phyloP scores from a whole-genome alignment of 2,888 invertebrate species.

The Diabrotica balteata region DNA sequence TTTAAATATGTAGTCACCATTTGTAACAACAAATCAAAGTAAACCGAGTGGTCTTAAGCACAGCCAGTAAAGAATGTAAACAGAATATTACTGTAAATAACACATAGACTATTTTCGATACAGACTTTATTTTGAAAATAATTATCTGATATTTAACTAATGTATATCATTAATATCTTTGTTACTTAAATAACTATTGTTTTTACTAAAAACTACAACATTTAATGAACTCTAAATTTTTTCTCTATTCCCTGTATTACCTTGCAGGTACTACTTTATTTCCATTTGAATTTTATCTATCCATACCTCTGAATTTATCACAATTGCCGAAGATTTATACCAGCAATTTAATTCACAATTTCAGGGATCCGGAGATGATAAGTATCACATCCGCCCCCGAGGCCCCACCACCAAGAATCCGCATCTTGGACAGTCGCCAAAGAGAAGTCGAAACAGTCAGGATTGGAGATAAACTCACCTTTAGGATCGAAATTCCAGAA shows the following conservation, averaged over 20 bases:
- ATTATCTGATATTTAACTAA: not conserved
- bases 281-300: not conserved
- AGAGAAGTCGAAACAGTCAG: conserved; percentile 93
- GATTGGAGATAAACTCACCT: conserved; percentile 92
- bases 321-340: conserved; percentile 1
- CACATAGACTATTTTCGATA: too few relatives aligned
- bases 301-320: not conserved
- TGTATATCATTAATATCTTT: too few relatives aligned
- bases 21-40: too few relatives aligned
- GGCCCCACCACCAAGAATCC: conserved; percentile 92
- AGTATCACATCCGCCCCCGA: conserved; percentile 95
- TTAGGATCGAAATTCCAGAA: conserved; percentile 95
- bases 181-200: too few relatives aligned
- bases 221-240: too few relatives aligned
- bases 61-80: too few relatives aligned
- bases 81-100: too few relatives aligned
- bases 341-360: conserved; percentile 34
- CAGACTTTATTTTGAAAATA: too few relatives aligned
- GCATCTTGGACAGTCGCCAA: conserved; percentile 84
- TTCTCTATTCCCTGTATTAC: not conserved
- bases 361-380: conserved; percentile 93
- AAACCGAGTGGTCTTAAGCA: too few relatives aligned
- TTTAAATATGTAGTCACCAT: too few relatives aligned
- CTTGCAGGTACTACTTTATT: not conserved
- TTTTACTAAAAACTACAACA: too few relatives aligned